Percentiles rank a stretch among this genome's conserved stretches.
Evolutionary conservation across 92 coral and sea anemone species (phyloP).

Genomic region (Galaxea fascicularis): DNA sequence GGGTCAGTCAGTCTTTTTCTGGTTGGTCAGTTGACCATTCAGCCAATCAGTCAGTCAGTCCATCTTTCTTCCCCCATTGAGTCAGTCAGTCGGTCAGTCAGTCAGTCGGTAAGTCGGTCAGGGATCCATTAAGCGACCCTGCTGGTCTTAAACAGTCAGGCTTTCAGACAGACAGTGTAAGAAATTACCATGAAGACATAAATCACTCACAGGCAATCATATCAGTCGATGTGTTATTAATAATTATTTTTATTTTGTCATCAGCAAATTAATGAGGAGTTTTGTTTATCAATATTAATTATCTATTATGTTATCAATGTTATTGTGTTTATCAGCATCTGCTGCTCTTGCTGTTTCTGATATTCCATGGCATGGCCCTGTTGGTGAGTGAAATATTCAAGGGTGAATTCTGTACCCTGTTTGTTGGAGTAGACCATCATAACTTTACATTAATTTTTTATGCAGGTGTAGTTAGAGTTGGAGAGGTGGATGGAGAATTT

Average conservation of each 20-base stretch:
- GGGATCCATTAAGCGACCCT: background rate
- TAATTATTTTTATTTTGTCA: background rate
- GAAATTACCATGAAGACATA: background rate
- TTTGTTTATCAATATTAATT: background rate
- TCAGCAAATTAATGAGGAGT: background rate
- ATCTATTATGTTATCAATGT: background rate
- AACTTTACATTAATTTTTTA: background rate
- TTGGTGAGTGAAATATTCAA: constrained; percentile 61
- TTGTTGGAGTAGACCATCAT: background rate
- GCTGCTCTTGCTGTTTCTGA: constrained; percentile 88
- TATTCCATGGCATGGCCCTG: constrained; percentile 98
- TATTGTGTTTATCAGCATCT: constrained; percentile 69
- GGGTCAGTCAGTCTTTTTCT: background rate
- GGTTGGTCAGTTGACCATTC: background rate
- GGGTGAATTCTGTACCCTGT: background rate
- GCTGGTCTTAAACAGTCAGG: background rate
- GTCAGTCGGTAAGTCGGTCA: background rate
- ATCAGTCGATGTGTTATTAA: too few species aligned
- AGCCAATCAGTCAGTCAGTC: background rate
- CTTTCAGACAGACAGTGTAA: background rate
- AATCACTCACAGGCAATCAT: too few species aligned
- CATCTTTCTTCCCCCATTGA: too few species aligned
- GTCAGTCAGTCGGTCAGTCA: background rate
- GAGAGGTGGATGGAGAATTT: constrained; percentile 87
- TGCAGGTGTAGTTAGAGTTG: constrained; percentile 91